These are phyloP conservation scores for Mechanitis mazaeus DNA, from an alignment of 2,888 invertebrate species.

Conservation along the genomic window DNA sequence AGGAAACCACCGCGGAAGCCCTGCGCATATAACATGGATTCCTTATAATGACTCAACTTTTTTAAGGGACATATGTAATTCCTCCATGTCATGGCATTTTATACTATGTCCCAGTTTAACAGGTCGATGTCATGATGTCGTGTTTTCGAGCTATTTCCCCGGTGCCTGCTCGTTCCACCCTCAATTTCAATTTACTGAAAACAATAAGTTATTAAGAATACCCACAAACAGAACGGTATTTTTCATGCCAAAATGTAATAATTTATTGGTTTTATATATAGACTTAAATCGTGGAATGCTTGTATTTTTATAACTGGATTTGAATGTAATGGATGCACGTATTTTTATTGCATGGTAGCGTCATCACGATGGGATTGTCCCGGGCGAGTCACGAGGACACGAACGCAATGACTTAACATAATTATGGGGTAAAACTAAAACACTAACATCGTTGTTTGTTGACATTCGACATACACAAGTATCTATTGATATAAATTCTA, in stretches of 20 bases:
- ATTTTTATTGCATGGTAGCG: conserved; percentile 16
- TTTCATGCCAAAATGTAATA: neutral
- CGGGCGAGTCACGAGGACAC: conserved; percentile 14
- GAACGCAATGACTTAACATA: conserved; percentile 11
- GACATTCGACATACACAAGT: neutral
- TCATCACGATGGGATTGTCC: conserved; percentile 10
- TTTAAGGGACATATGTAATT: neutral
- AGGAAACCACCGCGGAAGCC: neutral
- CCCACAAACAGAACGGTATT: neutral
- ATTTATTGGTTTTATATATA: neutral
- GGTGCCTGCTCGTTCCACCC: conserved; percentile 27
- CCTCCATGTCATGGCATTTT: neutral
- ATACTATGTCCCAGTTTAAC: conserved; percentile 27
- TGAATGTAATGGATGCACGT: conserved; percentile 1
- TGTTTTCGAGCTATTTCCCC: conserved; percentile 27
- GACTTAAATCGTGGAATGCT: neutral
- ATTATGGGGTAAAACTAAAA: conserved; percentile 3
- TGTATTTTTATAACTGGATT: neutral
- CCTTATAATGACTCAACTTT: neutral
- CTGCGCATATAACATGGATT: neutral
- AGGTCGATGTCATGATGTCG: conserved; percentile 52
- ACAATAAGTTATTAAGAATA: neutral
- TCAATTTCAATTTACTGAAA: neutral
- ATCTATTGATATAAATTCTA: neutral
- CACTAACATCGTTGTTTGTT: neutral